These are phyloP conservation scores for Clostera curtula DNA, from an alignment of 2,888 invertebrate species.

Conservation along the genomic window DNA sequence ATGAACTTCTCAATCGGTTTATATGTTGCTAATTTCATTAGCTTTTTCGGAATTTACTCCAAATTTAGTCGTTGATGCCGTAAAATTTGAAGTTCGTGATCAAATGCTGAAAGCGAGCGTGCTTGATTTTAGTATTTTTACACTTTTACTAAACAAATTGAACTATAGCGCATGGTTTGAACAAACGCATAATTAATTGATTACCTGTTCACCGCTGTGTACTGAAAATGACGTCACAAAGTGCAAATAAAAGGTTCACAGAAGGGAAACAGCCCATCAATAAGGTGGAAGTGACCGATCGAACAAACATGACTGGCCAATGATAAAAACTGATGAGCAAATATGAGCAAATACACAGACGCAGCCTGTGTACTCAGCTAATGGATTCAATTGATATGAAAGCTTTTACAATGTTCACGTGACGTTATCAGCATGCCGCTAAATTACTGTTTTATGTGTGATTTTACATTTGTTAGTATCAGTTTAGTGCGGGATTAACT, in stretches of 20 bases:
- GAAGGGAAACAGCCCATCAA: slow-evolving; percentile 63
- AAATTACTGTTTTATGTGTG: slow-evolving; percentile 35
- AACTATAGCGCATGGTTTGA: too few species aligned
- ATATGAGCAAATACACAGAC: slow-evolving; percentile 72
- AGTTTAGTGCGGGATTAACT: slow-evolving; percentile 3
- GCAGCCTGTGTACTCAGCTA: slow-evolving; percentile 70
- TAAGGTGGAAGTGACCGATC: slow-evolving; percentile 69
- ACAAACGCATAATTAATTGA: too few species aligned
- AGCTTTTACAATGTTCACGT: slow-evolving; percentile 69
- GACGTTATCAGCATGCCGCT: slow-evolving; percentile 50
- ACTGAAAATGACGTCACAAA: slow-evolving; percentile 29
- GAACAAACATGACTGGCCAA: slow-evolving; percentile 68
- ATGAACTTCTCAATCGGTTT: too few species aligned
- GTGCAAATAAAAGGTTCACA: slow-evolving; percentile 33
- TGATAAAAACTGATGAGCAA: slow-evolving; percentile 75
- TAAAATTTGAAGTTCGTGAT: too few species aligned
- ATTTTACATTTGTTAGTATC: slow-evolving; percentile 16
- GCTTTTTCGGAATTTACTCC: too few species aligned
- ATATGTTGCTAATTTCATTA: too few species aligned
- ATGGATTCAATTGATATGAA: slow-evolving; percentile 76
- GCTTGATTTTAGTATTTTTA: too few species aligned
- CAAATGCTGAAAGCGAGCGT: too few species aligned
- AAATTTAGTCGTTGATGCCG: too few species aligned
- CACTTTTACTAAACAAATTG: too few species aligned
- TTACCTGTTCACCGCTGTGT: too few species aligned